These are phyloP conservation scores for Tetranychus truncatus DNA, from an alignment of 2,888 invertebrate species.

Conservation along the genomic window DNA sequence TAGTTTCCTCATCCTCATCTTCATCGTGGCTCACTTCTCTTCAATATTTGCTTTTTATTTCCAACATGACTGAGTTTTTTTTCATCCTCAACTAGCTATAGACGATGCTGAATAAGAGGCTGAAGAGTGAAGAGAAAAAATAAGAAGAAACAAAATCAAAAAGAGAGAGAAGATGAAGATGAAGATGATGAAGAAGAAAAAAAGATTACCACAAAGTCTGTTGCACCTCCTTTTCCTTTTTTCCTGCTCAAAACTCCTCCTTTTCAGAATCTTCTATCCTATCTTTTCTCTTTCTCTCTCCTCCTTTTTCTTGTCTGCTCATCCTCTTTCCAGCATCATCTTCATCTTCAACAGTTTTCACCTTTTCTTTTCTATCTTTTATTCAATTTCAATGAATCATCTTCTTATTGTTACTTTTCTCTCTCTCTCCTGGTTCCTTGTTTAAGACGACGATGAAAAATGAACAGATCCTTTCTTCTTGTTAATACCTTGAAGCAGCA, in stretches of 20 bases:
- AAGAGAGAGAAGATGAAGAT: background rate
- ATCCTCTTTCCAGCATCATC: constrained; percentile 1
- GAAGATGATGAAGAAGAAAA: constrained; percentile 16
- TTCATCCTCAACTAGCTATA: constrained; percentile 25
- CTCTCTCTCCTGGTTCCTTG: background rate
- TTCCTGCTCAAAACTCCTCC: constrained; percentile 2
- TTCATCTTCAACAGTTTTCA: constrained; percentile 1
- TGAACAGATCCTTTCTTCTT: background rate
- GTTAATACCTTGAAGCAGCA: too few species aligned
- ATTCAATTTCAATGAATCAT: background rate
- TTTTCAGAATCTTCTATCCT: constrained; percentile 12
- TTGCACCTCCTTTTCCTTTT: constrained; percentile 1
- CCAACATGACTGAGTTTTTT: constrained; percentile 31
- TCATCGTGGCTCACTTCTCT: background rate
- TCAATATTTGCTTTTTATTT: background rate
- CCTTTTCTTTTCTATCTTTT: background rate
- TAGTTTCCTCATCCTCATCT: background rate
- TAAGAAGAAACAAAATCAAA: background rate
- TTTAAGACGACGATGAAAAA: background rate
- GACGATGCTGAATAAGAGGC: background rate
- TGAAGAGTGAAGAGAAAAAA: constrained; percentile 1
- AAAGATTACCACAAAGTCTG: background rate
- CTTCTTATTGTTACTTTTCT: background rate
- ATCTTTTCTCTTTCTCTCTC: constrained; percentile 10
- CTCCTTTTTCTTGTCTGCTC: constrained; percentile 4